phyloP scores from a whole-genome alignment of 2,113 vertebrate genomes.

The Silurus asotus region DNA sequence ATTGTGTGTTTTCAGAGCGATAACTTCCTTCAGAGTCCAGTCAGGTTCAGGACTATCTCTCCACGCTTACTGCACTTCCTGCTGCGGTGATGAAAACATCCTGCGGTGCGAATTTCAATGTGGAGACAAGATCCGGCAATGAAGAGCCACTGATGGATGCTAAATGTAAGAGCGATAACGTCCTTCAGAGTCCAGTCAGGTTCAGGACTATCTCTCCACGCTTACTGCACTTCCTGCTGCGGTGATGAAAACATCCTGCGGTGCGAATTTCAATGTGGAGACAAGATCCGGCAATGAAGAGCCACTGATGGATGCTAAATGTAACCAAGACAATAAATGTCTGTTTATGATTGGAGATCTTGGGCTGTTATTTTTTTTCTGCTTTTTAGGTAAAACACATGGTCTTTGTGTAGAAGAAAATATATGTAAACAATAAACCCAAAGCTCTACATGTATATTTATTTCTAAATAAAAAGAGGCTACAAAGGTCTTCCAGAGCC shows the following conservation, averaged over 20 bases:
- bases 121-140: background rate
- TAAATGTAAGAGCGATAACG: conserved; percentile 14
- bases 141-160: background rate
- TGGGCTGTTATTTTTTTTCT: too few species aligned
- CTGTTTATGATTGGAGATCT: background rate
- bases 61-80: background rate
- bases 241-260: background rate
- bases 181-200: background rate
- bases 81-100: conserved; percentile 14
- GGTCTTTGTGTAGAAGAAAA: too few species aligned
- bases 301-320: background rate
- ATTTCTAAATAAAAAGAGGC: background rate
- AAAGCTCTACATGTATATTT: background rate
- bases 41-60: background rate
- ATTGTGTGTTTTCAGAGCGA: conserved; percentile 12
- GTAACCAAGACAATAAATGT: background rate
- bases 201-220: background rate
- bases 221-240: conserved; percentile 17
- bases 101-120: background rate
- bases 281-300: background rate
- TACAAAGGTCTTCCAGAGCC: background rate
- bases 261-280: background rate
- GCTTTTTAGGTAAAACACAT: too few species aligned
- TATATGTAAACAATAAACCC: too few species aligned
- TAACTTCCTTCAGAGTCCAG: background rate